These are phyloP conservation scores for Ardeotis arabs DNA, from an alignment of 2,113 vertebrate species.

Conservation along the genomic window DNA sequence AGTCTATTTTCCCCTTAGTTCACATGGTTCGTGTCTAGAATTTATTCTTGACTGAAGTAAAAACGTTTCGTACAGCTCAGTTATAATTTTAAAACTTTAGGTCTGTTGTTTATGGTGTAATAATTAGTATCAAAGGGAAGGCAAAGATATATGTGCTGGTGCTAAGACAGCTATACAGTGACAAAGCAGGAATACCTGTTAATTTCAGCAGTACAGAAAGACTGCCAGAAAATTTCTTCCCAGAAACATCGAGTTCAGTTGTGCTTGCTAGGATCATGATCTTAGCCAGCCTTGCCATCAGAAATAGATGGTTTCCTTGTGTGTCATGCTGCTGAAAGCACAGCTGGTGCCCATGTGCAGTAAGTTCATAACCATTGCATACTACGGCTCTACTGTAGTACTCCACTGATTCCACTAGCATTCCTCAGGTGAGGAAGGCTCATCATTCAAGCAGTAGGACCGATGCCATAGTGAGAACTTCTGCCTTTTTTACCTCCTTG, in stretches of 20 bases:
- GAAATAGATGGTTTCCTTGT: neutral
- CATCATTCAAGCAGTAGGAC: neutral
- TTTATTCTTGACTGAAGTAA: neutral
- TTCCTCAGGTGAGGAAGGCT: neutral
- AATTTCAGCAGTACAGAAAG: neutral
- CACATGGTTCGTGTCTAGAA: neutral
- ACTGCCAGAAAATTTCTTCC: neutral
- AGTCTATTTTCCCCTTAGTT: neutral
- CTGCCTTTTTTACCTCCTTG: neutral
- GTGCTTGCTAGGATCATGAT: neutral
- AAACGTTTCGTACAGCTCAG: neutral
- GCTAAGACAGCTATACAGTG: neutral
- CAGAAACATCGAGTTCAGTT: neutral
- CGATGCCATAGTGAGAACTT: neutral
- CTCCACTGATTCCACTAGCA: neutral
- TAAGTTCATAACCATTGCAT: neutral
- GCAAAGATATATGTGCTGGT: accelerated
- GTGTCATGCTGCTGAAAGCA: neutral
- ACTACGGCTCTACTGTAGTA: neutral
- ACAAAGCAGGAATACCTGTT: neutral
- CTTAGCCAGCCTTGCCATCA: neutral
- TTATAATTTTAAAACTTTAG: neutral
- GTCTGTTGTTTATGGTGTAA: neutral
- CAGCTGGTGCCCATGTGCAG: no score
- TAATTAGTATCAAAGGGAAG: neutral